Base-by-base conservation (phyloP, 1,140 invertebrate species). In the Amyelois transitella region DNA sequence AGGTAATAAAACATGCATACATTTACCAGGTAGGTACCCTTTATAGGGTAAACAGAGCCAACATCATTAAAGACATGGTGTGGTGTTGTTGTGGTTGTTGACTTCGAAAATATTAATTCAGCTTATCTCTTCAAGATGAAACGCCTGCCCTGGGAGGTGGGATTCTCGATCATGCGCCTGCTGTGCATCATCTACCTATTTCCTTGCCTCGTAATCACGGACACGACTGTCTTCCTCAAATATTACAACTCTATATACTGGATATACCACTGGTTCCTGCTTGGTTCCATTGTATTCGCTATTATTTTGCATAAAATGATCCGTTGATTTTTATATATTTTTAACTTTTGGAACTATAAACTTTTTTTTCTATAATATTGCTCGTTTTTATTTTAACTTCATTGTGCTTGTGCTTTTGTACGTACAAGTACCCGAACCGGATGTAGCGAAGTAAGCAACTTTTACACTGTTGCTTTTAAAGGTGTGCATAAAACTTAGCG, bases 241-340 rank as follows among this genome's bases (percentile, higher is more conserved):
- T 88, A 88, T 49, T 88, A 88, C 56, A 77, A 78, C 53, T 86
- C 82, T 6, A 88, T 88, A 56, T 82, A 72, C 25, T 88, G 84
- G 84, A 62, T 79, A 25, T 86, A 72, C 25, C 84, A 88, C 52
- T 43, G 76, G 5, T 22, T 87, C 14, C 57, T 87, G 20, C 8
- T 38, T 2, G 32, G 12, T 4, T 14, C 12, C n/a, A 38, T 38
- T 4, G 17, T 38, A 14, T n/a, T 38, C 32, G 32, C 32, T 8
- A 38, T 38, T 14, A 8, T 8, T 14, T 14, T 38, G 6, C 32
- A 38, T 5, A 38, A 38, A 38, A n/a, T 38, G 32, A 14, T 38
- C 12, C 3, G 17, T 8, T 38, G 8, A 38, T 14, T 38, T 38
- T 38, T 14, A n/a, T n/a, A n/a, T 38, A 1, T 38, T 14, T 32